Evolutionary conservation across 2,797 vertebrate genomes (phyloP).

Genomic region (Lutjanus argentimaculatus): DNA sequence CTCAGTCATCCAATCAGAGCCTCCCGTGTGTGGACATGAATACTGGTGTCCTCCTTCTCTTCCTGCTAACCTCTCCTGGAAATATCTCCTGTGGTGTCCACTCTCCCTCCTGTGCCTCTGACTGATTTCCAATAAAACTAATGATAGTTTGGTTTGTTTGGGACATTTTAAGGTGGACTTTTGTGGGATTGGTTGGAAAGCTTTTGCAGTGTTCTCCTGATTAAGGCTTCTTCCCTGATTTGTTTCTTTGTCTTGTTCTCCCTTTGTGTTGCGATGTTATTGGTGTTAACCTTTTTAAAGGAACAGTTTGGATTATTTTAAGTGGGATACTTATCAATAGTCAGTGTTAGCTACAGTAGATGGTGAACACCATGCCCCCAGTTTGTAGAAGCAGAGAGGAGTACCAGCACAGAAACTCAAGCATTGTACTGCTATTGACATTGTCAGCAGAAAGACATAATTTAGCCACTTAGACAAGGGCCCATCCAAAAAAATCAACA

Average conservation of each 20-base stretch:
- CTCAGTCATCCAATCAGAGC: slow-evolving; percentile 76
- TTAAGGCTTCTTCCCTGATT: slow-evolving; percentile 52
- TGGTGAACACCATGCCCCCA: no score
- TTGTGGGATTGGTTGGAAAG: slow-evolving; percentile 24
- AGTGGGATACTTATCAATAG: no score
- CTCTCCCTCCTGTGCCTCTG: slow-evolving; percentile 42
- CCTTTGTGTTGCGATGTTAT: slow-evolving; percentile 44
- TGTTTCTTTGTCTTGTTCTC: slow-evolving; percentile 44
- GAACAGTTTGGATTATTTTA: no score
- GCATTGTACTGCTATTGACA: no score
- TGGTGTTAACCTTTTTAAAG: neutral
- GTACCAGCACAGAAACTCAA: no score
- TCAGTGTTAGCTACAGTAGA: no score
- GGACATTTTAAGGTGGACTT: slow-evolving; percentile 38
- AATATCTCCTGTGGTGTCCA: slow-evolving; percentile 50
- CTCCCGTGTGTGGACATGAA: slow-evolving; percentile 52
- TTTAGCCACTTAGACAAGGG: no score
- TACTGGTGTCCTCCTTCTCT: slow-evolving; percentile 56
- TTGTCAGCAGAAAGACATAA: no score
- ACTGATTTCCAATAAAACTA: slow-evolving; percentile 46
- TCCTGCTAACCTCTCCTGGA: slow-evolving; percentile 71
- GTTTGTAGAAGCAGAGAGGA: no score
- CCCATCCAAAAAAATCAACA: no score
- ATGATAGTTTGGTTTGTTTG: slow-evolving; percentile 28
- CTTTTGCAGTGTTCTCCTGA: slow-evolving; percentile 43